Conservation (phyloP, 2,888 invertebrate genomes). For the Drosophila acutilabella region DNA sequence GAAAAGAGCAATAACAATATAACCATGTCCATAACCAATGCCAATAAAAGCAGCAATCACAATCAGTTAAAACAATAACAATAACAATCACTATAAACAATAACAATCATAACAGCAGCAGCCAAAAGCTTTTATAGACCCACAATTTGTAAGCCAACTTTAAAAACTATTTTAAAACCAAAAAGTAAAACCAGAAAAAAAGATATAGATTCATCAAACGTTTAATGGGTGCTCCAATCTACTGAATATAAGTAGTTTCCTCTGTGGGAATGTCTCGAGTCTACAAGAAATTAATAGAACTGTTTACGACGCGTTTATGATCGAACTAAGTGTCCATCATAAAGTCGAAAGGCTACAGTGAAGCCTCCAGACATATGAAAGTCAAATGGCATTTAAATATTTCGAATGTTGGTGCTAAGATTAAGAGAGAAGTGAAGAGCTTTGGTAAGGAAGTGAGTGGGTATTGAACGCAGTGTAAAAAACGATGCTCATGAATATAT, state of each 20-base stretch:
- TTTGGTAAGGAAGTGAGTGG: too few relatives aligned
- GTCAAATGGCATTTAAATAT: slow-evolving; percentile 5
- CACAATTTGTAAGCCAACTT: slow-evolving; percentile 49
- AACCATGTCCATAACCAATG: slow-evolving; percentile 28
- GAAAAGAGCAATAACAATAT: slow-evolving; percentile 27
- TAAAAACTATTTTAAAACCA: slow-evolving; percentile 10
- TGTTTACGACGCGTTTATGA: slow-evolving; percentile 17
- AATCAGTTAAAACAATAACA: slow-evolving; percentile 16
- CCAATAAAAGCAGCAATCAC: slow-evolving; percentile 12
- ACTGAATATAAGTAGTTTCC: neutral
- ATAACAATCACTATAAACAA: slow-evolving; percentile 10
- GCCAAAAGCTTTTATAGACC: slow-evolving; percentile 46
- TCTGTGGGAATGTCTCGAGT: slow-evolving; percentile 10
- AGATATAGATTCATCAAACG: slow-evolving; percentile 9
- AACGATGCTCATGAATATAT: too few relatives aligned
- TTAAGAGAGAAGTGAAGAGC: too few relatives aligned
- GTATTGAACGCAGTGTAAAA: too few relatives aligned
- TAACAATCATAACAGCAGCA: slow-evolving; percentile 33
- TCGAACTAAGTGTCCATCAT: neutral
- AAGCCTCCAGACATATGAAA: neutral
- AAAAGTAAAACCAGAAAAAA: neutral
- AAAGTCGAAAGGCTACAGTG: neutral
- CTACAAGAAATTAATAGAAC: neutral
- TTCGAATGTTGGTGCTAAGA: too few relatives aligned
- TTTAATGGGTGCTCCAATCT: slow-evolving; percentile 21